Evolutionary conservation across 2,888 invertebrate genomes (phyloP), one percentile per base, ranked within the genome.

Genomic region (Dermolepida albohirtum): DNA sequence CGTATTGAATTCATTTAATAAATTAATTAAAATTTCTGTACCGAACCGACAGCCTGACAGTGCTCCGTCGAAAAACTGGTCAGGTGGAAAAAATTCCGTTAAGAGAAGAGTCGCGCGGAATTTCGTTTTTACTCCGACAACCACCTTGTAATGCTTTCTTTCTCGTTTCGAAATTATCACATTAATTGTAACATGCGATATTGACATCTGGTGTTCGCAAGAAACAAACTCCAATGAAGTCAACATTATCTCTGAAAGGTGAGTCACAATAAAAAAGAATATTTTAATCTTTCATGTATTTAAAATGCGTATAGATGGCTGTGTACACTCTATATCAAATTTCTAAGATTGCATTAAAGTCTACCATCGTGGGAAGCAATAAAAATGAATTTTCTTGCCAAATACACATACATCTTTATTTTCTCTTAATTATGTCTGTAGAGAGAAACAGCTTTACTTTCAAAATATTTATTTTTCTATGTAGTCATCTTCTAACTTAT

Each of bases 91-190:
- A 43, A 57, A 57, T 41, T 41, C 55, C 17, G 55, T 43, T 41
- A 27, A 43, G 22, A 57, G 43, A 41, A 41, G 16, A 41, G 22
- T n/a, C 22, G 11, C n/a, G 27, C 55, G 55, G 55, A 41, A 57
- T 57, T 57, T 22, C 41, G 41, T 57, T 57, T 57, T 57, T 66
- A 66, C 66, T 70, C 66, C 66, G 27, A 27, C 40, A 54, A 40
- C 55, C 55, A 63, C 11, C 16, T 47, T 51, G 63, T 57, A 7
- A 34, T 34, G 34, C 34, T 34, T 34, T 34, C 34, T 34, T 34
- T 27, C n/a, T 34, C 63, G 65, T 68, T n/a, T 62, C 68, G 67
- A 67, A 71, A 71, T 66, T 67, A 66, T 68, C 59, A 68, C 51
- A 47, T 66, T 70, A 67, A 66, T 70, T 70, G 51, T 67, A 40